Base-by-base conservation (phyloP, 2,888 invertebrate genomes). In the Dynastes grantii region DNA sequence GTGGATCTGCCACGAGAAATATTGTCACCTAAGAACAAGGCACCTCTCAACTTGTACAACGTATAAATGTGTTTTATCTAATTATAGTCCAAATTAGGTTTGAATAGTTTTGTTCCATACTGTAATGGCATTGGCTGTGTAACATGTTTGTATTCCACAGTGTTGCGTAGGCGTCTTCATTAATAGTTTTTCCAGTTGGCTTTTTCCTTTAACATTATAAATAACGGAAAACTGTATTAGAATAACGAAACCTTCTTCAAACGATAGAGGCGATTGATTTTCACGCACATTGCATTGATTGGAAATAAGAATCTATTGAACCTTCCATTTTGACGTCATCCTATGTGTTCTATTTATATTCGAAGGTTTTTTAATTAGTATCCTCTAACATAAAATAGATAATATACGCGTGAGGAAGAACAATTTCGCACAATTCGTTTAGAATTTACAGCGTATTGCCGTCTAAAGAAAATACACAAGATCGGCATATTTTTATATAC, bases 231-330 rank as follows among this genome's bases (percentile, higher is more conserved):
- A 45, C 8, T 11, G 53, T n/a, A 65, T 16, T 27, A 49, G 22
- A 65, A 65, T 65, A 65, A 45, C 45, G 16, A 40, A 16, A 65
- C 32, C n/a, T 37, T 40, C 22, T 11, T 49, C 11, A 3, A 27
- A 73, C 22, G 5, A 40, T 40, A 27, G 2, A n/a, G 11, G 22
- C 73, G 73, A 61, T 73, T 73, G 45, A 73, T 73, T 61, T 49
- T 58, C 73, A n/a, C 40, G 61, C n/a, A 58, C 40, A 37, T 58
- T 37, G 11, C 40, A 58, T 22, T 16, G 58, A 58, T 40, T 73
- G 73, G 45, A 61, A 73, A 73, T 73, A 73, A 73, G 61, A 40
- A 73, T 73, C 55, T 51, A 58, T 32, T 73, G 53, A 61, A 16
- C 40, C 58, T 73, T 58, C 11, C 32, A 58, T 58, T 40, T 73